Conservation (phyloP, 2,113 vertebrate genomes). For the Eudorcas thomsonii region DNA sequence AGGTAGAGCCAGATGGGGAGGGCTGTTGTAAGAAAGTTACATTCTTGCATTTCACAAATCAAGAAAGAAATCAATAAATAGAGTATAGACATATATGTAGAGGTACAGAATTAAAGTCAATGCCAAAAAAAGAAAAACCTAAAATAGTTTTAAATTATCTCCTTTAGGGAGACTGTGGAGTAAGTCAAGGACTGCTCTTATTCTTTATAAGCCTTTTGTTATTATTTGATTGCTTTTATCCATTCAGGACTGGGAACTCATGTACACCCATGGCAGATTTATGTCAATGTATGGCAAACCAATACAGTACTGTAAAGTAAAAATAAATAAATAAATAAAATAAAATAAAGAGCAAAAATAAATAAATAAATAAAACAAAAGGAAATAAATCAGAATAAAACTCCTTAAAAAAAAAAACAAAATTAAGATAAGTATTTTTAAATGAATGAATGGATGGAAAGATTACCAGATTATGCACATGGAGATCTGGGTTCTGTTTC, state of each 20-base stretch:
- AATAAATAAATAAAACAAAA: too few species aligned
- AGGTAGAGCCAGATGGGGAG: not conserved
- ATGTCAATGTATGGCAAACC: too few species aligned
- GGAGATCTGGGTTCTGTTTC: not conserved
- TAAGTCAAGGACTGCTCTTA: not conserved
- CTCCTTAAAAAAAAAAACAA: not conserved
- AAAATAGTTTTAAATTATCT: not conserved
- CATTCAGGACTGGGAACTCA: too few species aligned
- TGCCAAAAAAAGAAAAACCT: not conserved
- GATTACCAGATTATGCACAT: not conserved
- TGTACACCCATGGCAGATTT: too few species aligned
- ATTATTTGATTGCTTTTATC: conserved; percentile 3
- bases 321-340: too few species aligned
- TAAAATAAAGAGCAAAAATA: too few species aligned
- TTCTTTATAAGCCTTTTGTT: not conserved
- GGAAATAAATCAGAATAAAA: too few species aligned
- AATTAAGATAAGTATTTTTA: not conserved
- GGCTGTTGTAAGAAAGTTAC: not conserved
- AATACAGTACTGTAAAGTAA: too few species aligned
- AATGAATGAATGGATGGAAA: not conserved
- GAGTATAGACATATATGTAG: not conserved
- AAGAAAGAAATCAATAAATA: conserved; percentile 10
- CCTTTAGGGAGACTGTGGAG: not conserved
- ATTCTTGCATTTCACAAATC: not conserved
- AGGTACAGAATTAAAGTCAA: not conserved